Conservation (phyloP, 2,113 vertebrate species). For the Melospiza georgiana region DNA sequence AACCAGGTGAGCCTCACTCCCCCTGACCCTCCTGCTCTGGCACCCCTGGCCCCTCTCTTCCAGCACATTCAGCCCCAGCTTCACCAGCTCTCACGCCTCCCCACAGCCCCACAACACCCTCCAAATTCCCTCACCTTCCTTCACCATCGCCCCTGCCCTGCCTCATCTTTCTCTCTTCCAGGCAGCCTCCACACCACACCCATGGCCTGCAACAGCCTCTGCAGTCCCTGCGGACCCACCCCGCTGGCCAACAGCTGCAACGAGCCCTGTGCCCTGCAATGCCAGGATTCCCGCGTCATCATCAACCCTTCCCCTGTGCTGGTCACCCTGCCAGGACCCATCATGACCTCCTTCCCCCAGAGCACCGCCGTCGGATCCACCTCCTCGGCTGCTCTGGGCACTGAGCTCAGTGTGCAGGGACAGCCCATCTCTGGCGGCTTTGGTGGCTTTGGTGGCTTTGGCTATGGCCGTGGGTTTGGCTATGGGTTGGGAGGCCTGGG, state of each 20-base stretch:
- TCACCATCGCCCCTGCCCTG: accelerated
- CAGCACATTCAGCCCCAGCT: accelerated
- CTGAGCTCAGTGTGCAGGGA: neutral
- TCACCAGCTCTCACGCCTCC: neutral
- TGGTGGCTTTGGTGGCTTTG: no score
- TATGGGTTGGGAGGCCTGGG: neutral
- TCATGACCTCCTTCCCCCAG: no score
- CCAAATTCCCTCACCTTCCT: neutral
- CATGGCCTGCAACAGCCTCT: neutral
- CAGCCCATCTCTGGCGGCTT: neutral
- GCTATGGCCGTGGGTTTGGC: neutral
- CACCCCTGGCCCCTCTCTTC: accelerated
- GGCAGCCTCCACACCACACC: neutral
- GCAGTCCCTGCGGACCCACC: neutral
- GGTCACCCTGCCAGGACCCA: no score
- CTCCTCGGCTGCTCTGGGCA: neutral
- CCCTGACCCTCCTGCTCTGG: neutral
- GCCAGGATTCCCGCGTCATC: neutral
- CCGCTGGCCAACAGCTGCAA: neutral
- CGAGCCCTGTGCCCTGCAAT: neutral
- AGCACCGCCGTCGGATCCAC: no score
- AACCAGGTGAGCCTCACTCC: neutral
- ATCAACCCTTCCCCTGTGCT: neutral
- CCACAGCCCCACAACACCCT: no score
- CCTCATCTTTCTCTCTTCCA: neutral